These are phyloP conservation scores for Pangasius macronema DNA, from an alignment of 2,797 vertebrate genomes.

Conservation along the genomic window DNA sequence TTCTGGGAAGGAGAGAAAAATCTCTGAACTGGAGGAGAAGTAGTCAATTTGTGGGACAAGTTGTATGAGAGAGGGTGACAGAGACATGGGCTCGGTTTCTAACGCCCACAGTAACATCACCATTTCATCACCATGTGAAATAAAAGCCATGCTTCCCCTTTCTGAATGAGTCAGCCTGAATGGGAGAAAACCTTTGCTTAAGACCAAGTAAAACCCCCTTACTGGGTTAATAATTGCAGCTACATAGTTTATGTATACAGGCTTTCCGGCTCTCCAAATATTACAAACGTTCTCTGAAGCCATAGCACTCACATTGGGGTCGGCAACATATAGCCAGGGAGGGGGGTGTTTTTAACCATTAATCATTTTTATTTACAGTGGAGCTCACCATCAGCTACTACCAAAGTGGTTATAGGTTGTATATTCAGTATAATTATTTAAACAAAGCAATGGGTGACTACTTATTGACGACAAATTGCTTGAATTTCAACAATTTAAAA, in stretches of 20 bases:
- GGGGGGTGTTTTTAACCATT: not conserved
- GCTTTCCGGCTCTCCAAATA: not conserved
- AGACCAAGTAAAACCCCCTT: not conserved
- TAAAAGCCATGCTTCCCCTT: not conserved
- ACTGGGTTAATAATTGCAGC: not conserved
- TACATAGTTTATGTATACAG: conserved; percentile 18
- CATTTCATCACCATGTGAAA: not conserved
- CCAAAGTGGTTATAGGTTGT: not conserved
- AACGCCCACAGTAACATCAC: not conserved
- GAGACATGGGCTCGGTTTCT: not conserved
- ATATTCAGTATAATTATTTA: not conserved
- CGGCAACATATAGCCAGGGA: not conserved
- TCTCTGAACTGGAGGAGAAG: conserved; percentile 2
- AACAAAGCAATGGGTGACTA: not conserved
- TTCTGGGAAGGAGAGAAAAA: conserved; percentile 14
- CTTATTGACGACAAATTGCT: not conserved
- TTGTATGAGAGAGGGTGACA: conserved; percentile 12
- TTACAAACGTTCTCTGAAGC: not conserved
- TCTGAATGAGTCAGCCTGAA: not conserved
- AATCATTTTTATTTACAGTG: not conserved
- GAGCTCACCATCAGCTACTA: not conserved
- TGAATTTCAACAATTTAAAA: not conserved
- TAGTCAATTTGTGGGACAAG: not conserved
- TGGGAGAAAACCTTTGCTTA: not conserved
- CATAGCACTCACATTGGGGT: not conserved